Percentiles rank a stretch among this genome's conserved stretches.
Evolutionary conservation across 2,888 invertebrate genomes (phyloP).

Genomic region (Orthonevra nobilis): DNA sequence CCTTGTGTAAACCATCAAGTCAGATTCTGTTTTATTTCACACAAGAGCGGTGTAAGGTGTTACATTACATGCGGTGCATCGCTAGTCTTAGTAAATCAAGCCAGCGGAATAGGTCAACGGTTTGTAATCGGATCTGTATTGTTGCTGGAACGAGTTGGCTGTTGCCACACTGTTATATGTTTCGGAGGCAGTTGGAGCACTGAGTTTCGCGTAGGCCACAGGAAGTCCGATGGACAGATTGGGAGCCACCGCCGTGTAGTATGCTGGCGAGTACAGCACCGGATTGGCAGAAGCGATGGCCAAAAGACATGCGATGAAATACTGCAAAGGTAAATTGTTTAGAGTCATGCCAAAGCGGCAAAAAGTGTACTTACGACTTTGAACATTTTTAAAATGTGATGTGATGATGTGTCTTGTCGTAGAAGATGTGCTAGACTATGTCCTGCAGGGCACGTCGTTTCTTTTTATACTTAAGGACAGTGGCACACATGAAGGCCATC

Average conservation of each 20-base stretch:
- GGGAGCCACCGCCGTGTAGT: conserved; percentile 68
- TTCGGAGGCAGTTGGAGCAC: conserved; percentile 72
- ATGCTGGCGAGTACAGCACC: conserved; percentile 73
- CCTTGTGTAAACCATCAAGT: conserved; percentile 50
- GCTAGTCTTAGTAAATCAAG: conserved; percentile 72
- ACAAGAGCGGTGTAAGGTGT: conserved; percentile 29
- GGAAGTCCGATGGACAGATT: conserved; percentile 42
- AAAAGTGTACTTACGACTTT: conserved; percentile 56
- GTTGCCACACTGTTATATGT: conserved; percentile 77
- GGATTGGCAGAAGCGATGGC: conserved; percentile 73
- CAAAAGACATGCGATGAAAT: conserved; percentile 74
- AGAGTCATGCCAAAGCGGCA: background rate
- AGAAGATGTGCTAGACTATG: conserved; percentile 37
- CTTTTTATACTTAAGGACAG: conserved; percentile 34
- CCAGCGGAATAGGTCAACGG: conserved; percentile 74
- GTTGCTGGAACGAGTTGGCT: conserved; percentile 76
- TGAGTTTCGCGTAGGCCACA: conserved; percentile 74
- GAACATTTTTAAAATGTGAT: conserved; percentile 40
- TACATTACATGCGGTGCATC: conserved; percentile 31
- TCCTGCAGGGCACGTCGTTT: conserved; percentile 25
- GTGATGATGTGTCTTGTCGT: conserved; percentile 38
- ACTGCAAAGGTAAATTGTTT: conserved; percentile 54
- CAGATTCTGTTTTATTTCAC: conserved; percentile 56
- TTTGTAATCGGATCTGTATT: conserved; percentile 76
- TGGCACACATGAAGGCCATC: no score